phyloP scores from a whole-genome alignment of 1,140 invertebrate species.

The Apis laboriosa region DNA sequence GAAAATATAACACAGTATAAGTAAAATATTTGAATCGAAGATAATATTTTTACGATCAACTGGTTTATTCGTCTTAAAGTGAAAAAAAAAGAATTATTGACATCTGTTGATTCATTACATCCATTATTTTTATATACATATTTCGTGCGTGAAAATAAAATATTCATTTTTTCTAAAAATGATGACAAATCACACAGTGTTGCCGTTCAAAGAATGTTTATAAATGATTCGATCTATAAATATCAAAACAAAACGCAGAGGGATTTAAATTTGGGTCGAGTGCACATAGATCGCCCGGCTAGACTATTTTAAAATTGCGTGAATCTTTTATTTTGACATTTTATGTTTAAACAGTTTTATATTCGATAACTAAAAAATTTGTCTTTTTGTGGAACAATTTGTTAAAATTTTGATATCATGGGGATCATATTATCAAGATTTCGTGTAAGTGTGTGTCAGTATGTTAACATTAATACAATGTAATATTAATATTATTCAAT shows the following conservation, averaged over 20 bases:
- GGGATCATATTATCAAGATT: constrained; percentile 78
- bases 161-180: neutral
- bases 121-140: constrained; percentile 5
- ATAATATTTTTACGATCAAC: neutral
- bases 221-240: constrained; percentile 55
- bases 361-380: neutral
- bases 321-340: constrained; percentile 44
- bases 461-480: neutral
- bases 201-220: constrained; percentile 7
- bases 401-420: constrained; percentile 62
- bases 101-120: constrained; percentile 36
- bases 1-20: neutral
- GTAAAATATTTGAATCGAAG: neutral
- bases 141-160: neutral
- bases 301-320: constrained; percentile 59
- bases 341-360: neutral
- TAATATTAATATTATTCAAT: neutral
- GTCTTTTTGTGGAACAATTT: neutral
- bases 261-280: constrained; percentile 58
- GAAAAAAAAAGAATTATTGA: constrained; percentile 10
- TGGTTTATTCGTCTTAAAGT: neutral
- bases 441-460: constrained; percentile 72
- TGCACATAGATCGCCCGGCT: constrained; percentile 19
- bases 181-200: neutral
- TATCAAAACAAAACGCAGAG: constrained; percentile 47